Evolutionary conservation across 2,888 invertebrate genomes (phyloP), one percentile per base, ranked within the genome.

Genomic region (Chymomyza procnemis): DNA sequence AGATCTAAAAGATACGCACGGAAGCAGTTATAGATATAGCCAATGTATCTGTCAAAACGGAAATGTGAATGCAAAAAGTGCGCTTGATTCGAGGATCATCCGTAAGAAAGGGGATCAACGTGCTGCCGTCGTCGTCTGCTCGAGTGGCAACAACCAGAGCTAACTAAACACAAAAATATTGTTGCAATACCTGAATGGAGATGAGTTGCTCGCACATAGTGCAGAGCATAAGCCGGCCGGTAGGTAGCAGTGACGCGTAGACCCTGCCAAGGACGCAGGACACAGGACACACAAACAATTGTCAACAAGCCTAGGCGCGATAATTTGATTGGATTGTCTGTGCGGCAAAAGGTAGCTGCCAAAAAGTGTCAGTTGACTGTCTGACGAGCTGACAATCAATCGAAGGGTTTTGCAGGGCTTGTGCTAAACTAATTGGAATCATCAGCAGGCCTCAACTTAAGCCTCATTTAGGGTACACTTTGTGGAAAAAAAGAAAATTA

Each of bases 401-500:
- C 85, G 79, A 80, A 79, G 80, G 80, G 77, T 75, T 73, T 66
- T 48, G 1, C 12, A 34, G 19, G 52, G 30, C 46, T 58, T 66
- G 58, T 71, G 67, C 87, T 88, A 76, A 71, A 80, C 89, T 90
- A 90, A 90, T 90, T 90, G 90, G 89, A 89, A 90, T 89, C 88
- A 89, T 89, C 88, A 80, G 77, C 78, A 80, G 84, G 87, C 81
- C 81, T 81, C 86, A 90, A 90, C 90, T 90, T 90, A 90, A 90
- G 90, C 87, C 90, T 90, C 90, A 90, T 91, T 91, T 91, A 88
- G 89, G 90, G 89, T 87, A 87, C 90, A 90, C 88, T 90, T 91
- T 91, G 90, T 90, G 91, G 91, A 91, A 34, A 82, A 26, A 26
- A 26, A 26, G 8, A 26, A 26, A 88, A 89, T 89, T 89, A 87